Conservation (phyloP, 2,888 invertebrate species). For the Crioceris asparagi region DNA sequence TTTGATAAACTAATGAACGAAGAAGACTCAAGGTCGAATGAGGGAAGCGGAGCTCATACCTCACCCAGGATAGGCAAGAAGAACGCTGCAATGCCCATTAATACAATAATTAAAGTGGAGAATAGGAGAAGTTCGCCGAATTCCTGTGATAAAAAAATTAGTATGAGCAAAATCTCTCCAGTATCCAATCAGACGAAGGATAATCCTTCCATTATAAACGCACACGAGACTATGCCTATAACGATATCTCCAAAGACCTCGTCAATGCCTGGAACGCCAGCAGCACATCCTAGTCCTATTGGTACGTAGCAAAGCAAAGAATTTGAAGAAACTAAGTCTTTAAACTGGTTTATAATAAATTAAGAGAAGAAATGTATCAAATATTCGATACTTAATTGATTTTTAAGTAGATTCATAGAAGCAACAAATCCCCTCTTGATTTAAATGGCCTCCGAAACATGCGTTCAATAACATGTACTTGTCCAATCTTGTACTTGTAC, state of each 20-base stretch:
- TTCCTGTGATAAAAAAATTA: slow-evolving; percentile 39
- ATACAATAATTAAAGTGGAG: slow-evolving; percentile 39
- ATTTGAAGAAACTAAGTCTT: no score
- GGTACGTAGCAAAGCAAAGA: slow-evolving; percentile 33
- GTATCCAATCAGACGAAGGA: slow-evolving; percentile 44
- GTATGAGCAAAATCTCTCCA: slow-evolving; percentile 46
- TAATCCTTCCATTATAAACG: slow-evolving; percentile 33
- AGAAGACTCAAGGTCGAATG: slow-evolving; percentile 49
- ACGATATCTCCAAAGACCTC: slow-evolving; percentile 55
- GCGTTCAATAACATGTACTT: no score
- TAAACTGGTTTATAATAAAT: no score
- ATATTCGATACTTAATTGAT: no score
- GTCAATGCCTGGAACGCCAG: slow-evolving; percentile 41
- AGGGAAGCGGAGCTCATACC: slow-evolving; percentile 47
- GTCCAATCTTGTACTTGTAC: no score
- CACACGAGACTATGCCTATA: slow-evolving; percentile 41
- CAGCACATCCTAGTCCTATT: slow-evolving; percentile 51
- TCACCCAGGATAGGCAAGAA: slow-evolving; percentile 44
- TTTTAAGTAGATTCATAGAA: no score
- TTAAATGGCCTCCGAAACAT: no score
- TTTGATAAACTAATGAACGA: slow-evolving; percentile 64
- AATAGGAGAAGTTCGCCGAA: slow-evolving; percentile 45
- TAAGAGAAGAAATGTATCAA: no score
- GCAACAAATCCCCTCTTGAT: no score
- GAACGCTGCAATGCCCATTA: slow-evolving; percentile 26